Percentiles rank a stretch among this genome's conserved stretches.
Evolutionary conservation across 2,113 vertebrate genomes (phyloP).

Genomic region (Otocyon megalotis): DNA sequence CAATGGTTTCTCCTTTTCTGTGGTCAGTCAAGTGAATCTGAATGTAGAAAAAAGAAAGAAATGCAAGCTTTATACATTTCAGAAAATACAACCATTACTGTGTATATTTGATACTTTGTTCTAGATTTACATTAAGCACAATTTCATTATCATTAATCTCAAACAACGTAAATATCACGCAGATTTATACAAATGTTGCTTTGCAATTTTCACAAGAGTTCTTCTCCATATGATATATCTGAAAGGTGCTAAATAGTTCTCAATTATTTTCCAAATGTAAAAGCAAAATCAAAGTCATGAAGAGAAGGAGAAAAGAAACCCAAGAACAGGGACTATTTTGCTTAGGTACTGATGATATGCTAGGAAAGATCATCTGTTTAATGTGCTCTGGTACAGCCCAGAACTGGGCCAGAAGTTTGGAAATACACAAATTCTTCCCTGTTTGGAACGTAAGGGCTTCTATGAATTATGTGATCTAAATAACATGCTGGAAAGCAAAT

Average conservation of each 20-base stretch:
- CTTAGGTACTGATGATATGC: accelerated
- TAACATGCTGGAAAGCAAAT: too few relatives aligned
- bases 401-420: not conserved
- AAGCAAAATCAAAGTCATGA: not conserved
- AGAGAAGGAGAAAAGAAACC: not conserved
- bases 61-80: not conserved
- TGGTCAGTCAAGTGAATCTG: not conserved
- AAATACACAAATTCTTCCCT: not conserved
- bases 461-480: not conserved
- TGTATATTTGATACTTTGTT: not conserved
- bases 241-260: not conserved
- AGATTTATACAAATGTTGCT: not conserved
- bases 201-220: not conserved
- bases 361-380: not conserved
- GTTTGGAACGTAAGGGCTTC: not conserved
- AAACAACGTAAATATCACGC: not conserved
- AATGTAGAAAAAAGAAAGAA: not conserved
- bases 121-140: not conserved
- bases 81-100: not conserved
- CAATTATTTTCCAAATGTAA: not conserved
- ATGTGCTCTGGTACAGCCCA: not conserved
- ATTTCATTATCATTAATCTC: not conserved
- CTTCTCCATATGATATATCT: not conserved
- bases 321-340: not conserved
- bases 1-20: constrained; percentile 26